phyloP scores from a whole-genome alignment of 2,113 vertebrate species.

The Hydrolagus affinis region DNA sequence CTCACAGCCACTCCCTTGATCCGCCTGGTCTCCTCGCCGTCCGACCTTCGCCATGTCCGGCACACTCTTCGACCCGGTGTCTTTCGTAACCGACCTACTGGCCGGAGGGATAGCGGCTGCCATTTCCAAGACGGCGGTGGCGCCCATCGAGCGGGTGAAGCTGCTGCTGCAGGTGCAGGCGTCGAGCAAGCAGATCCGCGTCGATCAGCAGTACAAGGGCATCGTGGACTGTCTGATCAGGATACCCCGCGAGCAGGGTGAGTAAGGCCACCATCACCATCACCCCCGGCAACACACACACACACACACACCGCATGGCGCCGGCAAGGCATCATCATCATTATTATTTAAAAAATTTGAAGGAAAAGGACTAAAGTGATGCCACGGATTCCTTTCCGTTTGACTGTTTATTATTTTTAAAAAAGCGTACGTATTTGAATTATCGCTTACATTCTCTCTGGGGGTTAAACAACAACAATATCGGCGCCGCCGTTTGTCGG shows the following conservation, averaged over 20 bases:
- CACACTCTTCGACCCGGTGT: slow-evolving; percentile 37
- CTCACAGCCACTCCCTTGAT: not conserved
- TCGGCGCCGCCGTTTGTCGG: no score
- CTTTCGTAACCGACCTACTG: slow-evolving; percentile 75
- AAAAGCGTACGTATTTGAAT: no score
- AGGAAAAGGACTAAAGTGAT: no score
- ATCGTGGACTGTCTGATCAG: slow-evolving; percentile 39
- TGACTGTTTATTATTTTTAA: no score
- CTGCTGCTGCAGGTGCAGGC: slow-evolving; percentile 55
- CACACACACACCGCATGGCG: no score
- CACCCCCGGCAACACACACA: no score
- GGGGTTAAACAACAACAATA: no score
- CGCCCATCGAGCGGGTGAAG: slow-evolving; percentile 81
- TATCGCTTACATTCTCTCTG: no score
- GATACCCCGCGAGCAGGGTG: slow-evolving; percentile 44
- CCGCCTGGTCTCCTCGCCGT: not conserved
- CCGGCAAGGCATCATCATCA: no score
- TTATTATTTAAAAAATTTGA: no score
- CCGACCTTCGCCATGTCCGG: not conserved
- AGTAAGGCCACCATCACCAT: not conserved
- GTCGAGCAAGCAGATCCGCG: slow-evolving; percentile 42
- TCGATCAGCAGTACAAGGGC: slow-evolving; percentile 39
- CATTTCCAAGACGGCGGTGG: slow-evolving; percentile 77
- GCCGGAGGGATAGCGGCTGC: slow-evolving; percentile 73
- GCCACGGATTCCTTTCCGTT: no score